These are phyloP conservation scores for Lordiphosa fenestrarum DNA, from an alignment of 2,888 invertebrate genomes.

Conservation along the genomic window DNA sequence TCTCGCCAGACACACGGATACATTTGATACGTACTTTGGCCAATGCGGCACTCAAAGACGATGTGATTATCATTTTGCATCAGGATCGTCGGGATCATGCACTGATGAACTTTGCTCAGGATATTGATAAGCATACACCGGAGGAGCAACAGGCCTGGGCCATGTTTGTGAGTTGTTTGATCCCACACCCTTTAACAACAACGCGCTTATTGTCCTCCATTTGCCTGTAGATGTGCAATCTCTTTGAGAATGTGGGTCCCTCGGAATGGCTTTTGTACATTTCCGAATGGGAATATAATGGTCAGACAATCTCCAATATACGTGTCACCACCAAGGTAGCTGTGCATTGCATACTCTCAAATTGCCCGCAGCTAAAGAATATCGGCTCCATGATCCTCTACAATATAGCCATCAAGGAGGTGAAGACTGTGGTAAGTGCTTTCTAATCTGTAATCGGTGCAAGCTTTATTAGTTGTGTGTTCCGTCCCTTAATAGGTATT, in stretches of 20 bases:
- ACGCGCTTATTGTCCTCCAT: not conserved
- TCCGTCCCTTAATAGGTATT: conserved; percentile 85
- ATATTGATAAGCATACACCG: conserved; percentile 87
- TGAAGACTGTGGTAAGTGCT: conserved; percentile 94
- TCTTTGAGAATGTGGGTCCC: conserved; percentile 93
- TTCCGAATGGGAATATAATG: conserved; percentile 92
- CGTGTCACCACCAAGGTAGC: conserved; percentile 94
- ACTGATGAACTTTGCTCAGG: conserved; percentile 92
- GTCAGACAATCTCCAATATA: conserved; percentile 91
- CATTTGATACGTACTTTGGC: conserved; percentile 87
- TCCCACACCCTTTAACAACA: not conserved
- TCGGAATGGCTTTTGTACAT: conserved; percentile 97
- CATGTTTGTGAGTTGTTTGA: conserved; percentile 85
- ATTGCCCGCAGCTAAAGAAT: conserved; percentile 87
- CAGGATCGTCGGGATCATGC: conserved; percentile 94
- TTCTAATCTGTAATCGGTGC: not conserved
- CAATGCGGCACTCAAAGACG: conserved; percentile 91
- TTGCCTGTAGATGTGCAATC: conserved; percentile 87
- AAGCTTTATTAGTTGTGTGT: too few relatives aligned
- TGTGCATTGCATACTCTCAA: conserved; percentile 90
- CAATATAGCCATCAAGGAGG: conserved; percentile 97
- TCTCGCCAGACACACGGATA: conserved; percentile 84
- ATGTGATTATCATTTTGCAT: conserved; percentile 92
- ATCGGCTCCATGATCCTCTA: conserved; percentile 92
- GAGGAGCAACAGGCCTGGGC: conserved; percentile 90